A percentile compares a stretch with the other conserved stretches of the same genome.
These are phyloP conservation scores for Antennarius maculatus DNA, from an alignment of 2,797 vertebrate genomes.

Conservation along the genomic window DNA sequence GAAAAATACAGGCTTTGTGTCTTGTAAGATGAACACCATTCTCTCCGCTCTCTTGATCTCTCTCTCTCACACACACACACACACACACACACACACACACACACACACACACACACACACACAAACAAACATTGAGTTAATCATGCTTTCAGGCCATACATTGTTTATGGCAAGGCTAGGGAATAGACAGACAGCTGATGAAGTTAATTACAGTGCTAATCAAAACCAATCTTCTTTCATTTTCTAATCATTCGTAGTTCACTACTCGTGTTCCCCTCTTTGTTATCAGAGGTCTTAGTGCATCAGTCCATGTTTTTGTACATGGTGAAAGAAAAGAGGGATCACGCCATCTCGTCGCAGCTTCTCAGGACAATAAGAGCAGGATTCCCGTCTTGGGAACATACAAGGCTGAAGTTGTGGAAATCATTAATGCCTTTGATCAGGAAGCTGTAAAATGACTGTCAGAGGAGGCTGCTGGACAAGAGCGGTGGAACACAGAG, in stretches of 20 bases:
- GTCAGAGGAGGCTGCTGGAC: conserved; percentile 2
- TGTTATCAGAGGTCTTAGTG: conserved; percentile 49
- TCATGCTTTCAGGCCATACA: conserved; percentile 41
- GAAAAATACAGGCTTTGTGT: not conserved
- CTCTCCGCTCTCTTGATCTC: not conserved
- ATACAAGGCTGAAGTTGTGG: not conserved
- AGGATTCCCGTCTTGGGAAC: conserved; percentile 6
- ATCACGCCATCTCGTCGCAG: conserved; percentile 25
- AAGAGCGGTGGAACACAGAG: conserved; percentile 4
- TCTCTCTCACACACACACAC: not conserved
- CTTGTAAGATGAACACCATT: not conserved
- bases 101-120: conserved; percentile 7
- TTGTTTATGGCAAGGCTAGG: conserved; percentile 47
- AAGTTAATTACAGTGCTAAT: conserved; percentile 79
- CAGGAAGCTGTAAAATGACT: conserved; percentile 19
- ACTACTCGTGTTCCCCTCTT: conserved; percentile 51
- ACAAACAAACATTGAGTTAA: conserved; percentile 41
- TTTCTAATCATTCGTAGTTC: conserved; percentile 70
- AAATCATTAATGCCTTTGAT: conserved; percentile 36
- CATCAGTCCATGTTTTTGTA: conserved; percentile 17
- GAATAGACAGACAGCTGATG: conserved; percentile 47
- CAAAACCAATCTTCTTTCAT: conserved; percentile 76
- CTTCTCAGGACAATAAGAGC: conserved; percentile 39
- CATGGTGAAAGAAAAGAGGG: conserved; percentile 5
- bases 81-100: conserved; percentile 14